A percentile compares a stretch with the other conserved stretches of the same genome.
phyloP scores from a whole-genome alignment of 2,888 invertebrate genomes.

The Heteromurus nitidus region DNA sequence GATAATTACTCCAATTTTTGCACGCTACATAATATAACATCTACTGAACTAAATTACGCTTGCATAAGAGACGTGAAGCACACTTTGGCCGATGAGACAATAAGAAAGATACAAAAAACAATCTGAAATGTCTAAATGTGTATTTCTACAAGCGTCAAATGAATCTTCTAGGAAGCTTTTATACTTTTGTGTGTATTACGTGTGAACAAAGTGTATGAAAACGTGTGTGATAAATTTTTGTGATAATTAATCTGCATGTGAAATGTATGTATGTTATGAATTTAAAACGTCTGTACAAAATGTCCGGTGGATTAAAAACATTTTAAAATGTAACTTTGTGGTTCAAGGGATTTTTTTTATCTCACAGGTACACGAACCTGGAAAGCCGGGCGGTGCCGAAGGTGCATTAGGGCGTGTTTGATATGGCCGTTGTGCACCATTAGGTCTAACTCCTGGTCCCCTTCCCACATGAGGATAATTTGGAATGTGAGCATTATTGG shows the following conservation, averaged over 20 bases:
- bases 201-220: slow-evolving; percentile 1
- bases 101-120: too few relatives aligned
- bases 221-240: not conserved
- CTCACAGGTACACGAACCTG: slow-evolving; percentile 62
- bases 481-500: slow-evolving; percentile 44
- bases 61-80: too few relatives aligned
- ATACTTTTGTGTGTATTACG: slow-evolving; percentile 21
- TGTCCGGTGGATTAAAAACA: slow-evolving; percentile 3
- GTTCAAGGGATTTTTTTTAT: slow-evolving; percentile 19
- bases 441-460: slow-evolving; percentile 63
- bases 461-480: slow-evolving; percentile 45
- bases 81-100: too few relatives aligned
- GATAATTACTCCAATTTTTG: too few relatives aligned
- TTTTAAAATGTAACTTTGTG: not conserved
- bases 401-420: slow-evolving; percentile 62
- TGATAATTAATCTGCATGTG: not conserved
- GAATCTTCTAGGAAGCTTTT: too few relatives aligned
- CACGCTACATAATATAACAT: too few relatives aligned
- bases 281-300: not conserved
- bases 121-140: too few relatives aligned
- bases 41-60: too few relatives aligned
- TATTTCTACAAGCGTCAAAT: too few relatives aligned
- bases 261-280: not conserved
- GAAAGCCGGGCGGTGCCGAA: slow-evolving; percentile 53
- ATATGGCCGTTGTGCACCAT: slow-evolving; percentile 54